Base-by-base conservation (phyloP, 2,113 vertebrate genomes). In the Thomomys bottae region DNA sequence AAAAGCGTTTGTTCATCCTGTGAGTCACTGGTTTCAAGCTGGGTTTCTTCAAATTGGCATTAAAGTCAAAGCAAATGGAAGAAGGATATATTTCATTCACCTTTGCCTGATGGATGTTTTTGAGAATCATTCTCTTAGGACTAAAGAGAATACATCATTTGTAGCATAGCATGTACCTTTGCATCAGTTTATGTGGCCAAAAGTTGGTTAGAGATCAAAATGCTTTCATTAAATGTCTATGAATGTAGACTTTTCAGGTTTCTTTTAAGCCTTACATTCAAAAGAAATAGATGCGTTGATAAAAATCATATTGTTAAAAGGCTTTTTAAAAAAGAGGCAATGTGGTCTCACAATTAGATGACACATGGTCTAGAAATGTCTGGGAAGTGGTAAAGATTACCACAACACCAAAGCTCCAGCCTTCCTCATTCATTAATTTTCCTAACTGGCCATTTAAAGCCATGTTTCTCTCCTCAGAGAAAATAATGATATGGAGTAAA, bases 351-450 rank as follows among this genome's bases (percentile, higher is more conserved):
- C 84, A 88, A 94, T 85, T 38, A 91, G 92, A 95, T 96, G 96
- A 96, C 84, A 23, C 92, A 95, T 18, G 57, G 94, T 96, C 96
- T 96, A 83, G 94, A 94, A 94, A 93, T 89, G 88, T 96, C 90
- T 96, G 95, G 92, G 84, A 95, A 91, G 81, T 85, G 83, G 75
- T 57, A 81, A 84, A 57, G 89, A 93, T 96, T 84, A 91, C 93
- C 90, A 79, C 93, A 87, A 54, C 64, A 38, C 54, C 3, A 17
- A 88, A 59, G 67, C 63, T 78, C 57, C 40, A 54, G 92, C 64
- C 73, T 90, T 84, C 20, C 54, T 77, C 78, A n/a, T 75, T 95
- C 84, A 88, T 91, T 92, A 83, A 80, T 88, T 93, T 94, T 90
- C 61, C 36, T 28, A 79, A 85, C 61, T 87, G 81, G 66, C 80